Evolutionary conservation across 2,113 vertebrate species (phyloP).

Genomic region (Phodopus roborovskii): DNA sequence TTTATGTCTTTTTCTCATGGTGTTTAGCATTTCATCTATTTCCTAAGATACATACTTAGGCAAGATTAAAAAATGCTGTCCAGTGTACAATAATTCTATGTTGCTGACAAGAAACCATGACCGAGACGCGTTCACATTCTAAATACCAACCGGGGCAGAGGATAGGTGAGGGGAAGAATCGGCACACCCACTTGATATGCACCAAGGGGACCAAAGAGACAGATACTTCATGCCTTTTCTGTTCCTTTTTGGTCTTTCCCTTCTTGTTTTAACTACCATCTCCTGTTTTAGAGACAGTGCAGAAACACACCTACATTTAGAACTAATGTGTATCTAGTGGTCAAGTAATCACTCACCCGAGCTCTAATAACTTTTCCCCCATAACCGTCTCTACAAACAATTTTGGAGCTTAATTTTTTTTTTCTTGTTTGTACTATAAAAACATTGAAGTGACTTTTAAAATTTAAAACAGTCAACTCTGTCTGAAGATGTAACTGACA

Average conservation of each 20-base stretch:
- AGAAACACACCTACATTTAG: background rate
- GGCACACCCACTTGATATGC: background rate
- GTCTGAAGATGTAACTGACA: background rate
- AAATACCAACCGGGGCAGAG: slow-evolving; percentile 38
- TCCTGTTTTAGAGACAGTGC: background rate
- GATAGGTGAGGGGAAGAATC: background rate
- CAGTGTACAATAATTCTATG: slow-evolving; percentile 23
- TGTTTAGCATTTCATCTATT: background rate
- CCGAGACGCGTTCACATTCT: slow-evolving; percentile 14
- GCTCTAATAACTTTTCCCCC: background rate
- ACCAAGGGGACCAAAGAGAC: background rate
- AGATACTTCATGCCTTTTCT: background rate
- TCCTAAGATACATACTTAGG: slow-evolving; percentile 6
- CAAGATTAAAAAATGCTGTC: background rate
- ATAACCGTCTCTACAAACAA: background rate
- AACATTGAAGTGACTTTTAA: slow-evolving; percentile 14
- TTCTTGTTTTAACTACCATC: background rate
- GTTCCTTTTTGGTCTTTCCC: background rate
- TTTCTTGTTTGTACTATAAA: background rate
- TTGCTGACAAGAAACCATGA: slow-evolving; percentile 30
- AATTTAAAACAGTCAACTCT: background rate
- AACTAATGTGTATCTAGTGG: too few relatives aligned
- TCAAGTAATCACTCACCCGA: background rate
- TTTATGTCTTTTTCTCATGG: background rate
- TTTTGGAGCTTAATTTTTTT: background rate